A percentile compares a stretch with the other conserved stretches of the same genome.
Conservation (phyloP, 2,797 vertebrate species). For the Chelonia mydas region DNA sequence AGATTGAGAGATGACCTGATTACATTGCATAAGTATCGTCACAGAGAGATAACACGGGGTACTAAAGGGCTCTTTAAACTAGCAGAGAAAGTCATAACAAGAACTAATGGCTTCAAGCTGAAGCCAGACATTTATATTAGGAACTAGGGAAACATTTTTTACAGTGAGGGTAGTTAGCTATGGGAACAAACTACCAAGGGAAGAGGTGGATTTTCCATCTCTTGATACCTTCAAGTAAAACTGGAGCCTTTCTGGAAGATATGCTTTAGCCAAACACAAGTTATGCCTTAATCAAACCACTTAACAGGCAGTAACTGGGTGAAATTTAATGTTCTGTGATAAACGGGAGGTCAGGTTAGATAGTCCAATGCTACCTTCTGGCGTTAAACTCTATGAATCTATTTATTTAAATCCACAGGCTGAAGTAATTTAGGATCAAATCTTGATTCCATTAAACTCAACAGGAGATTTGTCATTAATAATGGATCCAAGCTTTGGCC, state of each 20-base stretch:
- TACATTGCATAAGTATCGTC: background rate
- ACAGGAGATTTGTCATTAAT: background rate
- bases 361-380: background rate
- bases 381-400: background rate
- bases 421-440: background rate
- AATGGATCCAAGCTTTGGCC: background rate
- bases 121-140: background rate
- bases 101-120: background rate
- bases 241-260: background rate
- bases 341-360: background rate
- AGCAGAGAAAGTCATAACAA: background rate
- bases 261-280: background rate
- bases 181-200: background rate
- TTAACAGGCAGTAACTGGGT: background rate
- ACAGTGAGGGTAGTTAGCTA: background rate
- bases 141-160: accelerated
- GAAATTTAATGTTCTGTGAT: background rate
- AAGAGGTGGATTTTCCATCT: background rate
- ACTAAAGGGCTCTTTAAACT: background rate
- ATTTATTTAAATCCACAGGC: background rate
- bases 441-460: background rate
- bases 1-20: background rate
- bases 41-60: background rate
- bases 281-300: background rate
- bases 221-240: background rate